phyloP scores from a whole-genome alignment of 2,888 invertebrate genomes.

The Dimorphilus gyrociliatus region DNA sequence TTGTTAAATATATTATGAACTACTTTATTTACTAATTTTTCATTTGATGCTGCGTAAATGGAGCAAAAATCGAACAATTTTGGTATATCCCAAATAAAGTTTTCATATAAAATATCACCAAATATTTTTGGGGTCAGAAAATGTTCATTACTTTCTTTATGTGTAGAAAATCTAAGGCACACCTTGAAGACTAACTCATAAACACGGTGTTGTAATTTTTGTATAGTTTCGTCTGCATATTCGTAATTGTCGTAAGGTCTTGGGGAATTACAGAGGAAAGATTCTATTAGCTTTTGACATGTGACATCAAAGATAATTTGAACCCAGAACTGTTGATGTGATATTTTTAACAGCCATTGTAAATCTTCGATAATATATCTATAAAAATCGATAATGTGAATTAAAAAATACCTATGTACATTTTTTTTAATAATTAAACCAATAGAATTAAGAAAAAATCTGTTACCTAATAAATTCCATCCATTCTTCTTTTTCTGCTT shows the following conservation, averaged over 20 bases:
- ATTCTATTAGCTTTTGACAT: too few species aligned
- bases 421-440: too few species aligned
- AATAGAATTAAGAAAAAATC: too few species aligned
- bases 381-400: too few species aligned
- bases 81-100: constrained; percentile 65
- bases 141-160: constrained; percentile 51
- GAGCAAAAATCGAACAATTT: constrained; percentile 61
- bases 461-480: constrained; percentile 46
- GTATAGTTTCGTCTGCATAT: too few species aligned
- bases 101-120: constrained; percentile 55
- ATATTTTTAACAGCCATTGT: constrained; percentile 50
- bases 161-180: constrained; percentile 58
- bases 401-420: too few species aligned
- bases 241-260: too few species aligned
- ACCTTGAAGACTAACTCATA: constrained; percentile 49
- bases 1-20: constrained; percentile 49
- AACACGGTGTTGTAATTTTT: constrained; percentile 46
- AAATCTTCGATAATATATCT: constrained; percentile 50
- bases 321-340: constrained; percentile 45
- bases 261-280: too few species aligned
- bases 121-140: constrained; percentile 49
- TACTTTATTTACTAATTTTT: constrained; percentile 46
- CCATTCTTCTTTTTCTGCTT: constrained; percentile 48
- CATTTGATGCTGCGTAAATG: constrained; percentile 54
- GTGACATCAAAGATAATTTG: too few species aligned